These are phyloP conservation scores for Scaptomyza reducta DNA, from an alignment of 2,888 invertebrate genomes.

Conservation along the genomic window DNA sequence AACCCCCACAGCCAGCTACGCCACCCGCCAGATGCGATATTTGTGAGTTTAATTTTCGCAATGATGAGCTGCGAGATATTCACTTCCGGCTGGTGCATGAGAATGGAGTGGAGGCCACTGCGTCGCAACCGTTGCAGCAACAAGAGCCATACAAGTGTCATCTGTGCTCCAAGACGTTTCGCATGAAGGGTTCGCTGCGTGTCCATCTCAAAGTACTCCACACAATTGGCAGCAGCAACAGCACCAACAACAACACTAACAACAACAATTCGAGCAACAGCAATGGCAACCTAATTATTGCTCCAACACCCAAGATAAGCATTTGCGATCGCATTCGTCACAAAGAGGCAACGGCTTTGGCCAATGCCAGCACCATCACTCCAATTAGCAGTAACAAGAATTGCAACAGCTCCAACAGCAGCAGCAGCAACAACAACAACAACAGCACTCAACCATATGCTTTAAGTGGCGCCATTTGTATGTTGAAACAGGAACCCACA, in stretches of 20 bases:
- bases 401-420: slow-evolving; percentile 7
- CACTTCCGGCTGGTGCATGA: slow-evolving; percentile 90
- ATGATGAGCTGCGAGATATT: slow-evolving; percentile 89
- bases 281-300: slow-evolving; percentile 32
- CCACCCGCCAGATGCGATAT: slow-evolving; percentile 86
- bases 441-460: slow-evolving; percentile 57
- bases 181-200: slow-evolving; percentile 92
- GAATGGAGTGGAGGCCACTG: slow-evolving; percentile 47
- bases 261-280: slow-evolving; percentile 30
- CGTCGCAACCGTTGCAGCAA: slow-evolving; percentile 48
- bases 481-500: slow-evolving; percentile 58
- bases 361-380: slow-evolving; percentile 10
- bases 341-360: slow-evolving; percentile 58
- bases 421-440: slow-evolving; percentile 1
- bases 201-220: slow-evolving; percentile 93
- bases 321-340: slow-evolving; percentile 81
- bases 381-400: slow-evolving; percentile 4
- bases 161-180: slow-evolving; percentile 91
- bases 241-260: slow-evolving; percentile 40
- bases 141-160: slow-evolving; percentile 86
- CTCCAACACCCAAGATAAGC: slow-evolving; percentile 71
- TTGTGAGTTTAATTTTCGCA: slow-evolving; percentile 90
- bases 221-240: slow-evolving; percentile 78
- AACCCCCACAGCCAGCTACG: slow-evolving; percentile 12
- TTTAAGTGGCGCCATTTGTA: slow-evolving; percentile 66